Conservation (phyloP, 1,140 invertebrate genomes). For the Myzus persicae region DNA sequence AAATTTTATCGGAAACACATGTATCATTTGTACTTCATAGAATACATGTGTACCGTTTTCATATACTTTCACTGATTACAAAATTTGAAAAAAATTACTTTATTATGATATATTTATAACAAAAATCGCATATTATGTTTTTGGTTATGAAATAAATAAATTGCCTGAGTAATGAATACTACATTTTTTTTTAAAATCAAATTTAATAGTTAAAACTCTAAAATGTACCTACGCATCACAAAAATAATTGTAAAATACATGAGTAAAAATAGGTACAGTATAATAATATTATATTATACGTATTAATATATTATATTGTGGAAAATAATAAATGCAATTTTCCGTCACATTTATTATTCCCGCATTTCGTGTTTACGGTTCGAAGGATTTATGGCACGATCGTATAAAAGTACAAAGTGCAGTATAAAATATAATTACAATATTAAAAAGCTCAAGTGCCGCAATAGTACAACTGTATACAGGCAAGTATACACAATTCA, state of each 20-base stretch:
- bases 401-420: background rate
- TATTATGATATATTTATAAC: background rate
- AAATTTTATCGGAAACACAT: background rate
- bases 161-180: background rate
- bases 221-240: background rate
- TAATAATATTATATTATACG: background rate
- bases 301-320: background rate
- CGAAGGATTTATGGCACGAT: background rate
- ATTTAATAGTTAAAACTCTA: background rate
- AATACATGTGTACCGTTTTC: background rate
- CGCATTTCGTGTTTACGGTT: background rate
- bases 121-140: background rate
- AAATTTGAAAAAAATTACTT: background rate
- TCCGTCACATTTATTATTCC: conserved; percentile 3
- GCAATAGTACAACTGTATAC: too few species aligned
- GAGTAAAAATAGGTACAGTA: background rate
- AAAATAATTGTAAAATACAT: conserved; percentile 1
- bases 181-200: background rate
- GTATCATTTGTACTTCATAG: background rate
- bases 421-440: conserved; percentile 9
- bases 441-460: background rate
- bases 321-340: background rate
- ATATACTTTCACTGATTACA: background rate
- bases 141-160: background rate
- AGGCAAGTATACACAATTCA: background rate